phyloP scores from a whole-genome alignment of 1,140 invertebrate genomes.

The Drosophila ogumai region DNA sequence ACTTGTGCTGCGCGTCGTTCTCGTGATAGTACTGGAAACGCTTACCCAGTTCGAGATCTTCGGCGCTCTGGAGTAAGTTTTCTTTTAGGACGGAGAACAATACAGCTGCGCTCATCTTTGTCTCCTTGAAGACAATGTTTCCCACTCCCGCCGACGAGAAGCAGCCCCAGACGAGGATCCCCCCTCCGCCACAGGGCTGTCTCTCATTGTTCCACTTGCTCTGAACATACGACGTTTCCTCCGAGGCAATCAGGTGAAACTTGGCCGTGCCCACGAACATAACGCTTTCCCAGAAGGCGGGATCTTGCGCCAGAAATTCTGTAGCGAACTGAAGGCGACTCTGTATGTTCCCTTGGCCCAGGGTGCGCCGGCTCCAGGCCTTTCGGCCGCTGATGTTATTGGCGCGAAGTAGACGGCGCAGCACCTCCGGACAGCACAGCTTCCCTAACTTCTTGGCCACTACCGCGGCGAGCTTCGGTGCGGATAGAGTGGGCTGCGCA shows the following conservation, averaged over 20 bases:
- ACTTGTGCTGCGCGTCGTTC: neutral
- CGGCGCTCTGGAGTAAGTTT: slow-evolving; percentile 6
- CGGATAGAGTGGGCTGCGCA: slow-evolving; percentile 5
- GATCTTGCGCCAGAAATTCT: neutral
- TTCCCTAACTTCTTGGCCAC: slow-evolving; percentile 1
- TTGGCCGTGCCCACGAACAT: slow-evolving; percentile 4
- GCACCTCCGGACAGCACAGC: slow-evolving; percentile 1
- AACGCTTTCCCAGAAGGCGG: slow-evolving; percentile 5
- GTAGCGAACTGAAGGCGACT: neutral
- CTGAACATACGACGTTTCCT: slow-evolving; percentile 11
- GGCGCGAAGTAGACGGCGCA: neutral
- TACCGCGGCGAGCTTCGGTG: slow-evolving; percentile 5
- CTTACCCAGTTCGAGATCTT: slow-evolving; percentile 1
- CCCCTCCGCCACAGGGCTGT: slow-evolving; percentile 6
- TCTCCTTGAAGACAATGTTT: slow-evolving; percentile 2
- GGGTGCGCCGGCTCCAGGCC: neutral
- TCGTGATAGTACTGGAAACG: slow-evolving; percentile 5
- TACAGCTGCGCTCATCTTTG: neutral
- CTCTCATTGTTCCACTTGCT: slow-evolving; percentile 18
- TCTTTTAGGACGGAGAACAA: neutral
- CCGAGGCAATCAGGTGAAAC: slow-evolving; percentile 10
- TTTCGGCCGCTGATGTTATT: slow-evolving; percentile 5
- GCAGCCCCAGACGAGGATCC: slow-evolving; percentile 5
- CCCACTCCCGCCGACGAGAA: slow-evolving; percentile 5
- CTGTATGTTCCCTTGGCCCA: neutral